Evolutionary conservation across 2,888 invertebrate genomes (phyloP), one percentile per base, ranked within the genome.

Genomic region (Spilarctia lutea): DNA sequence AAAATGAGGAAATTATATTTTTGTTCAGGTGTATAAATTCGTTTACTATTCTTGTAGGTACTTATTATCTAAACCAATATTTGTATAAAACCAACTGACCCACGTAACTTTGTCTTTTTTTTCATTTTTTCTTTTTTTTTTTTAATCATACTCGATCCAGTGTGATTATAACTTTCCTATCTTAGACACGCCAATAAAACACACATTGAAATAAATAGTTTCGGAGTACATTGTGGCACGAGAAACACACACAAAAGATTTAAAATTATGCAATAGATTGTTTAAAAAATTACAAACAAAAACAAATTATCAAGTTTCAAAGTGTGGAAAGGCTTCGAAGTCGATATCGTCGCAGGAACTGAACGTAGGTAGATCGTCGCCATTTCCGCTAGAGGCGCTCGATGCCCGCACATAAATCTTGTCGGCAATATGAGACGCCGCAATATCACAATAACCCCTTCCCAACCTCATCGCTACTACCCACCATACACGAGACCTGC

Each of bases 401-500:
- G 81, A 82, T 84, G 87, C 77, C 88, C 89, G 85, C 90, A 89
- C 90, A 94, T 94, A 94, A 94, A 94, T 94, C 93, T 92, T 87
- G 75, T 82, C 79, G 84, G 93, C 92, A 94, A 94, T 94, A 94
- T 94, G 92, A 94, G 90, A 91, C 89, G 87, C 89, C 90, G 90
- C 92, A 89, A 92, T 92, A 93, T 92, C 92, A 94, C 92, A 93
- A 94, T 93, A 94, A 92, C 92, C 91, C 84, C 88, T 87, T 89
- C 90, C 90, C 88, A 86, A 88, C 86, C 84, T 80, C 84, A 85
- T 88, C 88, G 88, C 86, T 80, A 75, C 79, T 75, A 79, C 81
- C 72, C 76, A 79, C 80, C 77, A 83, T 76, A 73, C 81, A 86
- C 83, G 82, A 81, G 84, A 86, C 86, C 85, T 79, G 81, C 85